Base-by-base conservation (phyloP, 2,888 invertebrate genomes). In the Tiphia femorata region DNA sequence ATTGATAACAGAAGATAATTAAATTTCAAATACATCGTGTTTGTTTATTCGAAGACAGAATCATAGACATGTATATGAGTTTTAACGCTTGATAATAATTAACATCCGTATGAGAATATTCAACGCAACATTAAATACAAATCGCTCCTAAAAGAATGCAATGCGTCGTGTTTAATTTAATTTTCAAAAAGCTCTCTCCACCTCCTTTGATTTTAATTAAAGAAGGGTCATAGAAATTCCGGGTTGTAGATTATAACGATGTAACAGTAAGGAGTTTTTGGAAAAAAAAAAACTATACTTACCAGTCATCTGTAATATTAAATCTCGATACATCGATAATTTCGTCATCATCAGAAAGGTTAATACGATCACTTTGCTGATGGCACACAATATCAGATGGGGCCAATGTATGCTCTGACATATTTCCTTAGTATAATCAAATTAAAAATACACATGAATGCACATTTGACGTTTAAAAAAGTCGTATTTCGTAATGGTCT, bases 251-350 rank as follows among this genome's bases (percentile, higher is more conserved):
- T 29, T 0, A 0, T 29, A 29, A 10, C 6, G 6, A 8, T 38
- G 3, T 17, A 29, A 44, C 19, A 10, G 8, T 17, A n/a, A 10
- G 2, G n/a, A 42, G 1, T 23, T 10, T 12, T 42, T 12, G 21
- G 17, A 0, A n/a, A 16, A 14, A 29, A 46, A 30, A 46, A 46
- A 42, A 23, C 6, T 0, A 10, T n/a, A 35, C 58, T 57, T 50
- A 78, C 78, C 78, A 78, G 12, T 61, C 57, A 57, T 78, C 69
- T 33, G 68, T 57, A 16, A 76, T 61, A 30, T 76, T 59, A 27
- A 74, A 51, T 14, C 35, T 47, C 33, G 73, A 72, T 19, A 76
- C 59, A 35, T 78, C 72, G 47, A 78, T 66, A 33, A 70, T 70
- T 30, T 78, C 77, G 44, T 65, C 42, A 43, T 59, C 58, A 43